Percentiles rank a stretch among this genome's conserved stretches.
phyloP scores from a whole-genome alignment of 2,797 vertebrate species.

The Hyperoplus immaculatus region DNA sequence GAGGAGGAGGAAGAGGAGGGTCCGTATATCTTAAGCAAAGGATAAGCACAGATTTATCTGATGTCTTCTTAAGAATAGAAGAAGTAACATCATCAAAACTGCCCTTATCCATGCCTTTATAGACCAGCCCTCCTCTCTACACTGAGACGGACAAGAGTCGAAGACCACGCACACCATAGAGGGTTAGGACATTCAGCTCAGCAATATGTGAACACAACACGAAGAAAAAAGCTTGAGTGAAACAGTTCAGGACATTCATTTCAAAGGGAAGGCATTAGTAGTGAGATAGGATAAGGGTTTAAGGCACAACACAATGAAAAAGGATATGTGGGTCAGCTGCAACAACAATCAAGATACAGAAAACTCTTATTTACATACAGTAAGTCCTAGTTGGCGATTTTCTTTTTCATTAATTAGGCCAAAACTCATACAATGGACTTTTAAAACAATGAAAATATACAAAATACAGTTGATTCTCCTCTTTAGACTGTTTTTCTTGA shows the following conservation, averaged over 20 bases:
- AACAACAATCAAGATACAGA: conserved; percentile 68
- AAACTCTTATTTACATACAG: conserved; percentile 47
- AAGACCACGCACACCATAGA: conserved; percentile 71
- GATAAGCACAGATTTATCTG: conserved; percentile 93
- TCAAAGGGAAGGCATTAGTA: conserved; percentile 58
- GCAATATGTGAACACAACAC: conserved; percentile 54
- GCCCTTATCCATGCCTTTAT: conserved; percentile 88
- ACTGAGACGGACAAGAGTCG: conserved; percentile 73
- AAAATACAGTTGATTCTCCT: conserved; percentile 24
- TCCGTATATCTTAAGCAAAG: conserved; percentile 85
- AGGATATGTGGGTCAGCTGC: conserved; percentile 69
- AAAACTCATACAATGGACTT: conserved; percentile 20
- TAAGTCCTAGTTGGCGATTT: conserved; percentile 43
- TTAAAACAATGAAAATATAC: conserved; percentile 4
- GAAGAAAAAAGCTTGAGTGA: conserved; percentile 59
- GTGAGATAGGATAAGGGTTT: conserved; percentile 59
- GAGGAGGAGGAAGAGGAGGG: conserved; percentile 79
- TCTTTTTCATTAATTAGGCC: conserved; percentile 37
- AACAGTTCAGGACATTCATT: conserved; percentile 68
- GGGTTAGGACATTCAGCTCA: conserved; percentile 69
- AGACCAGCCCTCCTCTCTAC: conserved; percentile 81
- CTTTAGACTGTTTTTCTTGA: conserved; percentile 47
- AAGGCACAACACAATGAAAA: conserved; percentile 70
- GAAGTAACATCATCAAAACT: conserved; percentile 93
- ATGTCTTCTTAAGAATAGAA: conserved; percentile 91